Conservation (phyloP, 2,888 invertebrate genomes). For the Bombylius major region DNA sequence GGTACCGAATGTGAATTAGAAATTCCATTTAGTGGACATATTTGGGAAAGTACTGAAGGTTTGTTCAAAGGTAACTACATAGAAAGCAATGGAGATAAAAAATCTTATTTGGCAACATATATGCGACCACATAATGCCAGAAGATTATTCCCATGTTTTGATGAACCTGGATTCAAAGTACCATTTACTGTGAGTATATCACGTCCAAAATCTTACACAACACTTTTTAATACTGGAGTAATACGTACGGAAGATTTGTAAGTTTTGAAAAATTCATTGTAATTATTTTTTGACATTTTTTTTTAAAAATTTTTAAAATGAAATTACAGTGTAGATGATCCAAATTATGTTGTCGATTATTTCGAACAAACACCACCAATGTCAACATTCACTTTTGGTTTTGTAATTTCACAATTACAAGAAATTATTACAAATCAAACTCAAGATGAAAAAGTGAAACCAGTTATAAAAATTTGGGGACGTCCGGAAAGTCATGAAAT, state of each 20-base stretch:
- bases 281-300: neutral
- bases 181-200: slow-evolving; percentile 53
- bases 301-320: neutral
- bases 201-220: slow-evolving; percentile 43
- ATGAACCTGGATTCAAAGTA: slow-evolving; percentile 64
- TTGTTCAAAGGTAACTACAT: slow-evolving; percentile 55
- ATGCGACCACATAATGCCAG: slow-evolving; percentile 60
- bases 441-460: slow-evolving; percentile 17
- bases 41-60: slow-evolving; percentile 52
- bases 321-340: slow-evolving; percentile 21
- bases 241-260: slow-evolving; percentile 47
- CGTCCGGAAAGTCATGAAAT: slow-evolving; percentile 38
- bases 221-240: slow-evolving; percentile 53
- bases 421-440: slow-evolving; percentile 17
- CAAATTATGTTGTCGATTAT: slow-evolving; percentile 51
- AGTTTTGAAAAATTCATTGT: slow-evolving; percentile 24
- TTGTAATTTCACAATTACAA: slow-evolving; percentile 55
- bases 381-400: slow-evolving; percentile 62
- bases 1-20: slow-evolving; percentile 48
- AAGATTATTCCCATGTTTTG: slow-evolving; percentile 69
- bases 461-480: slow-evolving; percentile 37
- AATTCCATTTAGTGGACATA: slow-evolving; percentile 50
- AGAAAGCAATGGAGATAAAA: slow-evolving; percentile 31
- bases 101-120: slow-evolving; percentile 52
- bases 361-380: slow-evolving; percentile 61